A percentile compares a stretch with the other conserved stretches of the same genome.
These are phyloP conservation scores for Zalophus californianus DNA, from an alignment of 2,797 vertebrate species.

Conservation along the genomic window DNA sequence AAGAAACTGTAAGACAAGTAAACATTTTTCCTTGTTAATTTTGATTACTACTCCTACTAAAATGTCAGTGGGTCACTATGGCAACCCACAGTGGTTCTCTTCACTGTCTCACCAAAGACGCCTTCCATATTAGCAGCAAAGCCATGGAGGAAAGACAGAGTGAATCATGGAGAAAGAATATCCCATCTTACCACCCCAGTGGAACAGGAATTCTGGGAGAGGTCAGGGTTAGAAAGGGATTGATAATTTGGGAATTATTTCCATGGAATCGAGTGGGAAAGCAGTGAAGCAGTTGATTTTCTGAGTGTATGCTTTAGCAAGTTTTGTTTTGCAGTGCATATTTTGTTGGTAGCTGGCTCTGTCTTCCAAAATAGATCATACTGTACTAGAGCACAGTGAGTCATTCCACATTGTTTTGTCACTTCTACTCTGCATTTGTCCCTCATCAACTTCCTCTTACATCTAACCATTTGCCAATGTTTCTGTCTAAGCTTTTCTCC, in stretches of 20 bases:
- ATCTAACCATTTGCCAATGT: not conserved
- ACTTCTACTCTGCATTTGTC: not conserved
- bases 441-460: conserved; percentile 23
- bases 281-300: not conserved
- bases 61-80: not conserved
- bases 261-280: not conserved
- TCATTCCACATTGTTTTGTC: not conserved
- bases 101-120: not conserved
- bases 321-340: not conserved
- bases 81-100: not conserved
- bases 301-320: not conserved
- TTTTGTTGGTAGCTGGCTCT: conserved; percentile 23
- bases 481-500: conserved; percentile 13
- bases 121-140: not conserved
- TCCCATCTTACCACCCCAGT: not conserved
- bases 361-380: conserved; percentile 25
- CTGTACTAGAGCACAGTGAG: conserved; percentile 2
- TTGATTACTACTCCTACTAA: not conserved
- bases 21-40: not conserved
- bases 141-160: not conserved
- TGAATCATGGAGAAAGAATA: not conserved
- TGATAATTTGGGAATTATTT: not conserved
- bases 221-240: not conserved
- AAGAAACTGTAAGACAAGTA: not conserved
- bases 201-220: not conserved